Evolutionary conservation across 2,797 vertebrate genomes (phyloP).

Genomic region (Oreortyx pictus): DNA sequence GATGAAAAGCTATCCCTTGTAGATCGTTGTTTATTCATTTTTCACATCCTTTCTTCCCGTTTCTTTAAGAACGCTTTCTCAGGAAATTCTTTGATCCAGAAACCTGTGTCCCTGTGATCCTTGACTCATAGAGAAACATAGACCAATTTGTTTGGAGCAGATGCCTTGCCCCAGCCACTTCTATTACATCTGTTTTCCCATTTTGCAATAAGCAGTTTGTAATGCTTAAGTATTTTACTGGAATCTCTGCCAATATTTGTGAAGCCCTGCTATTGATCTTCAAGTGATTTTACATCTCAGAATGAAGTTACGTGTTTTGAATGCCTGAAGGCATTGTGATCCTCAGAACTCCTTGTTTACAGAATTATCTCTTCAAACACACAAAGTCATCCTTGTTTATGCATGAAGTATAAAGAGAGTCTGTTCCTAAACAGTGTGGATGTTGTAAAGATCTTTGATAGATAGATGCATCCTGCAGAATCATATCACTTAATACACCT

Average conservation of each 20-base stretch:
- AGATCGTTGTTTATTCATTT: not conserved
- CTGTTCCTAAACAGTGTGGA: not conserved
- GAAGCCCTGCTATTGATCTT: not conserved
- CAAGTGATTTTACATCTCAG: not conserved
- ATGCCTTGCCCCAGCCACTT: not conserved
- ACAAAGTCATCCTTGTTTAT: not conserved
- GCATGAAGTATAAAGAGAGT: not conserved
- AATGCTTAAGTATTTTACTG: not conserved
- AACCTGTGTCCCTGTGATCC: not conserved
- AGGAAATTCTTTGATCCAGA: not conserved
- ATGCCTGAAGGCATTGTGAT: not conserved
- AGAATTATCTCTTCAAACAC: not conserved
- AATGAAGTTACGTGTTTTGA: not conserved
- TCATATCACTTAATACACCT: not conserved
- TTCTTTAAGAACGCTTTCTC: not conserved
- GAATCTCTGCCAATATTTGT: not conserved
- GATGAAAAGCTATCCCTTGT: not conserved
- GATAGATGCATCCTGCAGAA: not conserved
- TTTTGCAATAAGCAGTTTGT: not conserved
- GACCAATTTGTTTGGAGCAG: not conserved
- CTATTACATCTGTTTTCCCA: not conserved
- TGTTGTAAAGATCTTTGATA: not conserved
- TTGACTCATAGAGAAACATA: not conserved
- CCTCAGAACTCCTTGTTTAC: not conserved
- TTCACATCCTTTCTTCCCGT: not conserved